These are phyloP conservation scores for Sebastes miniatus DNA, from an alignment of 2,797 vertebrate species.

Conservation along the genomic window DNA sequence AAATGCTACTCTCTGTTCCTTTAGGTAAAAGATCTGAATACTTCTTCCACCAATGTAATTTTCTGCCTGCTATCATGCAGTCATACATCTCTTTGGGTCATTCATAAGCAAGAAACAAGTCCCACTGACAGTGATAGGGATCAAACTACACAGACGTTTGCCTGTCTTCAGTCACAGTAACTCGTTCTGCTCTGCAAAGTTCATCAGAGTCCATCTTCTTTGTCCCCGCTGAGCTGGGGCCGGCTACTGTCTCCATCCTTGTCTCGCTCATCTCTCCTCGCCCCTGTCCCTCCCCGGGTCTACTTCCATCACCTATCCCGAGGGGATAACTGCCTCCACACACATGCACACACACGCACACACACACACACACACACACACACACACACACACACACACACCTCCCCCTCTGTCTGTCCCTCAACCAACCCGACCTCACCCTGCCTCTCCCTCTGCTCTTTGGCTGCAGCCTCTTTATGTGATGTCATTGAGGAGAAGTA, in stretches of 20 bases:
- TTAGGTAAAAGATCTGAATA: background rate
- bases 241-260: constrained; percentile 51
- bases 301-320: constrained; percentile 49
- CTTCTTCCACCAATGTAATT: background rate
- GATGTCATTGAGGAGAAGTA: constrained; percentile 65
- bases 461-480: constrained; percentile 52
- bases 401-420: constrained; percentile 37
- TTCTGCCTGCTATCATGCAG: background rate
- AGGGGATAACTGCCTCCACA: constrained; percentile 46
- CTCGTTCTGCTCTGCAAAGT: constrained; percentile 46
- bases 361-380: constrained; percentile 1
- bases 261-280: constrained; percentile 58
- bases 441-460: constrained; percentile 49
- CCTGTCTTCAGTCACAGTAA: constrained; percentile 36
- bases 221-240: constrained; percentile 53
- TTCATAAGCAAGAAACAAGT: background rate
- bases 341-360: background rate
- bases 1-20: too few species aligned
- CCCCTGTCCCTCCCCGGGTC: constrained; percentile 42
- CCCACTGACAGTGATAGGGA: constrained; percentile 8
- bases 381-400: background rate
- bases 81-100: background rate
- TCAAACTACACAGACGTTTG: constrained; percentile 17
- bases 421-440: constrained; percentile 37
- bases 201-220: constrained; percentile 68